phyloP scores from a whole-genome alignment of 2,888 invertebrate genomes.

The Xestia xanthographa region DNA sequence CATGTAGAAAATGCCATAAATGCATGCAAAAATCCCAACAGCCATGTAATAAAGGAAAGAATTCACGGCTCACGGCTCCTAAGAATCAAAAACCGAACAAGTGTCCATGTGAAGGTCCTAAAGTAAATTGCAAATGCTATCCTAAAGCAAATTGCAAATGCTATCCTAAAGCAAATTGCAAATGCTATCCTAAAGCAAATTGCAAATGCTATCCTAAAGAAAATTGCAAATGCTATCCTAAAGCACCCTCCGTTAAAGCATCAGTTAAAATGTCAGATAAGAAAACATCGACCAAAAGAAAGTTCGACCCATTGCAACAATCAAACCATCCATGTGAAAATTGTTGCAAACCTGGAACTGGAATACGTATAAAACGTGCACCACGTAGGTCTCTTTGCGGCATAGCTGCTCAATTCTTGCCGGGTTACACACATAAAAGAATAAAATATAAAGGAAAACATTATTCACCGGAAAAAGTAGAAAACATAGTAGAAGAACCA shows the following conservation, averaged over 20 bases:
- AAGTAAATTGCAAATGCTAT: too few relatives aligned
- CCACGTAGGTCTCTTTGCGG: constrained; percentile 32
- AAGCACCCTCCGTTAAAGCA: background rate
- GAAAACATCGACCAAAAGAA: constrained; percentile 43
- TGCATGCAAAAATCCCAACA: too few relatives aligned
- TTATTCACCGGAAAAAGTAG: constrained; percentile 29
- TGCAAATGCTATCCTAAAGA: too few relatives aligned
- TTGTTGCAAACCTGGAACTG: constrained; percentile 54
- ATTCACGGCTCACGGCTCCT: too few relatives aligned
- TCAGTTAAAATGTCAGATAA: constrained; percentile 34
- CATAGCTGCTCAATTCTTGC: constrained; percentile 29
- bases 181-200: too few relatives aligned
- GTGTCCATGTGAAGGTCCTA: too few relatives aligned
- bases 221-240: too few relatives aligned
- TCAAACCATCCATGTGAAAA: constrained; percentile 54
- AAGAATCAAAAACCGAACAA: too few relatives aligned
- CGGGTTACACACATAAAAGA: constrained; percentile 42
- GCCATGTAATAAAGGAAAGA: too few relatives aligned
- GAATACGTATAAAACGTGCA: constrained; percentile 32
- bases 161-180: too few relatives aligned
- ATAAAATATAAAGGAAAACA: constrained; percentile 24
- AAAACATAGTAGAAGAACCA: constrained; percentile 63
- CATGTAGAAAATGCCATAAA: too few relatives aligned
- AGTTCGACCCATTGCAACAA: constrained; percentile 19
- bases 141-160: too few relatives aligned